phyloP scores from a whole-genome alignment of 1,140 invertebrate species.

The Zeugodacus cucurbitae region DNA sequence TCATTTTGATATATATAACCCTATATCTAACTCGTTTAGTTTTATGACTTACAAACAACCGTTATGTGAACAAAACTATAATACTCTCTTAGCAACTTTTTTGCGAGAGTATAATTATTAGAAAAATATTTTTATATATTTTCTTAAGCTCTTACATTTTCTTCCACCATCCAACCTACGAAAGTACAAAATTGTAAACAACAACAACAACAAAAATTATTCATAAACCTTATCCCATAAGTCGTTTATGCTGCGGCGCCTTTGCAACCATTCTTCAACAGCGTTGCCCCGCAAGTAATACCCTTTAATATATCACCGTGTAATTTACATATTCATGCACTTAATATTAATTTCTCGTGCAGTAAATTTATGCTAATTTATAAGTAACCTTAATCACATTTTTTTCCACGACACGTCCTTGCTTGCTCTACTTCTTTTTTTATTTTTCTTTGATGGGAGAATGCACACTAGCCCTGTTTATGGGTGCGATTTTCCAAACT shows the following conservation, averaged over 20 bases:
- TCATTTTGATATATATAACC: no score
- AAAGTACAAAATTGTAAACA: neutral
- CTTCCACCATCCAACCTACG: neutral
- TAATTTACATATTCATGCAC: conserved; percentile 34
- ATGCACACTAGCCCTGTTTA: neutral
- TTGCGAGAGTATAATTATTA: neutral
- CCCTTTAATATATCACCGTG: conserved; percentile 32
- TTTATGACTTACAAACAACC: no score
- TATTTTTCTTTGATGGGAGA: no score
- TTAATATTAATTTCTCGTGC: conserved; percentile 35
- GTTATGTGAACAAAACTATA: no score
- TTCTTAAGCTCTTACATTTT: neutral
- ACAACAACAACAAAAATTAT: neutral
- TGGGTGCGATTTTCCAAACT: neutral
- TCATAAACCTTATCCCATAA: conserved; percentile 10
- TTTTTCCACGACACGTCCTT: neutral
- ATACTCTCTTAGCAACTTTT: no score
- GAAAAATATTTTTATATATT: neutral
- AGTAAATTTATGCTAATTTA: conserved; percentile 42
- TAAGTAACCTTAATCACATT: conserved; percentile 39
- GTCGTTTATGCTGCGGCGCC: conserved; percentile 9
- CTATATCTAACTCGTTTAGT: no score
- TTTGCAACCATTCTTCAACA: neutral
- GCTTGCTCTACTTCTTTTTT: conserved; percentile 25
- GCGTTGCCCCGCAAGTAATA: conserved; percentile 30